phyloP scores from a whole-genome alignment of 1,140 invertebrate species.

The Hypsibius dujardini region DNA sequence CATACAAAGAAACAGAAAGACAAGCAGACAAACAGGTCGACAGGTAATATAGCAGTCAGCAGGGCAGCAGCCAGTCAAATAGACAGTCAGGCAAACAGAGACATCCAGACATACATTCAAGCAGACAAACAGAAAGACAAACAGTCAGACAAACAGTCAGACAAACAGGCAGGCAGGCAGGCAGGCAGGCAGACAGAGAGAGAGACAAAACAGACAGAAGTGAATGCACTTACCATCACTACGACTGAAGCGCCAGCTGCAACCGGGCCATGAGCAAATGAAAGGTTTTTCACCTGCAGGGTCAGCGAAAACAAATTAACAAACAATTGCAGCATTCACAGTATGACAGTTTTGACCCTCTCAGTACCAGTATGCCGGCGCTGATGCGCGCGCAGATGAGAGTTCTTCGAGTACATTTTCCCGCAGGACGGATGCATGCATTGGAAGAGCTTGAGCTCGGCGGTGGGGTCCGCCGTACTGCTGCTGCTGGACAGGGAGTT shows the following conservation, averaged over 20 bases:
- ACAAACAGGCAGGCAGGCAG: not conserved
- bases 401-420: conserved; percentile 67
- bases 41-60: too few relatives aligned
- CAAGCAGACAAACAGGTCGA: too few relatives aligned
- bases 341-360: too few relatives aligned
- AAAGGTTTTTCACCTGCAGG: conserved; percentile 66
- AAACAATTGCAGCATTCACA: too few relatives aligned
- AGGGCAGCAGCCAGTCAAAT: too few relatives aligned
- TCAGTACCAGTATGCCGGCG: conserved; percentile 55
- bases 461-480: not conserved
- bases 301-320: too few relatives aligned
- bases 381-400: conserved; percentile 75
- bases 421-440: conserved; percentile 44
- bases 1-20: too few relatives aligned
- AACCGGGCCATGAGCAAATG: conserved; percentile 69
- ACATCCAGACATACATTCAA: too few relatives aligned
- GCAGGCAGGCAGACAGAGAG: not conserved
- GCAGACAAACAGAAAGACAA: not conserved
- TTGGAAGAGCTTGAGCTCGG: conserved; percentile 40
- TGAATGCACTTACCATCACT: conserved; percentile 16
- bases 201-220: conserved; percentile 44
- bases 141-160: not conserved
- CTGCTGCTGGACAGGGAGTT: not conserved
- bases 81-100: too few relatives aligned
- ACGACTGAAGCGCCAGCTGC: conserved; percentile 49